These are phyloP conservation scores for Drosophila simulans DNA, from an alignment of 1,140 invertebrate genomes.

Conservation along the genomic window DNA sequence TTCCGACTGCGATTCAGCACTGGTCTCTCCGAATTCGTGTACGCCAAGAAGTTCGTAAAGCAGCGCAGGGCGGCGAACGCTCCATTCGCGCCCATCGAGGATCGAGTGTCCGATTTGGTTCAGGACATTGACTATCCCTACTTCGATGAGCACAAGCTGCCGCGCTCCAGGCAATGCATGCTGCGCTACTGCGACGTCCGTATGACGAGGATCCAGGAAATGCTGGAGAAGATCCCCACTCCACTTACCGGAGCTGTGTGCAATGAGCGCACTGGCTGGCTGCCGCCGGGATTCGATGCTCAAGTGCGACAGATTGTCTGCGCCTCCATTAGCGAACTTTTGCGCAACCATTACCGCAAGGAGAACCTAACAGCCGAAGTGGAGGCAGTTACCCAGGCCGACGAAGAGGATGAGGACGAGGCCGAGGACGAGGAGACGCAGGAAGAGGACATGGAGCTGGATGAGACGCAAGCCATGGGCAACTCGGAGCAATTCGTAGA, in stretches of 20 bases:
- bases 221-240: conserved; percentile 89
- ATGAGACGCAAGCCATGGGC: conserved; percentile 33
- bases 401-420: conserved; percentile 58
- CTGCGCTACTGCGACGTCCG: conserved; percentile 91
- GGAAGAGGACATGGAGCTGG: conserved; percentile 68
- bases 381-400: conserved; percentile 59
- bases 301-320: conserved; percentile 89
- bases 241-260: conserved; percentile 87
- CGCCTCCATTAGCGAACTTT: conserved; percentile 86
- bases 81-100: conserved; percentile 18
- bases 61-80: conserved; percentile 46
- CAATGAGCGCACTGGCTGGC: conserved; percentile 91
- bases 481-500: conserved; percentile 40
- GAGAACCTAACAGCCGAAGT: conserved; percentile 70
- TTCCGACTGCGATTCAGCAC: conserved; percentile 89
- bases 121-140: conserved; percentile 80
- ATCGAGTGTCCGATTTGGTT: conserved; percentile 52
- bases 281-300: conserved; percentile 88
- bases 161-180: conserved; percentile 76
- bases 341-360: conserved; percentile 85
- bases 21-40: conserved; percentile 78
- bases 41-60: conserved; percentile 61
- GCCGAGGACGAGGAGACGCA: conserved; percentile 60
- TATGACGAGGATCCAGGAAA: conserved; percentile 93
- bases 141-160: conserved; percentile 76